phyloP scores from a whole-genome alignment of 35 echinoderm and acorn worm species.

The Anneissia japonica region DNA sequence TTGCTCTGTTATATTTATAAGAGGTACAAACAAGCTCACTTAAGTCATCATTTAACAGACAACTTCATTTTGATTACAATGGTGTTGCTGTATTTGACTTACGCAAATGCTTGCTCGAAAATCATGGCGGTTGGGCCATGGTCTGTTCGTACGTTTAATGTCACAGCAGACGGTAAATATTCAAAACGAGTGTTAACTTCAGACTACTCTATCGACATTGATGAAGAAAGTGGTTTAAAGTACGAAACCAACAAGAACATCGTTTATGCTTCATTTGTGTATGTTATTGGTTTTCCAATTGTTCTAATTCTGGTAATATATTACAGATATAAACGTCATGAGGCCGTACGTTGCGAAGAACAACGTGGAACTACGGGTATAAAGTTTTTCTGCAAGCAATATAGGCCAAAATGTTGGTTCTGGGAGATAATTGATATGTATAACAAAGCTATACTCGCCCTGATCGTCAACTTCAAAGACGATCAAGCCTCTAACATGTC shows the following conservation, averaged over 20 bases:
- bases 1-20: not conserved
- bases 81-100: not conserved
- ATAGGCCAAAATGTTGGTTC: not conserved
- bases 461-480: not conserved
- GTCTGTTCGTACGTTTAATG: not conserved
- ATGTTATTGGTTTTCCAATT: no score
- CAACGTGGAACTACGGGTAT: no score
- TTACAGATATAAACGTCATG: no score
- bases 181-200: not conserved
- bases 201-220: not conserved
- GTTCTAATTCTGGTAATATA: no score
- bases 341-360: no score
- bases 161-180: not conserved
- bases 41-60: not conserved
- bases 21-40: not conserved
- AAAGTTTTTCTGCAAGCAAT: not conserved
- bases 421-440: not conserved
- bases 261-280: no score
- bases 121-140: not conserved
- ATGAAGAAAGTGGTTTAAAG: no score
- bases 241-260: no score
- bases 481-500: not conserved
- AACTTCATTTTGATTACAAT: not conserved
- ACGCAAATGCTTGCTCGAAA: not conserved
- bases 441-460: not conserved